Evolutionary conservation across 2,888 invertebrate genomes (phyloP), one percentile per base, ranked within the genome.

Genomic region (Hemicrepidius hirtus): DNA sequence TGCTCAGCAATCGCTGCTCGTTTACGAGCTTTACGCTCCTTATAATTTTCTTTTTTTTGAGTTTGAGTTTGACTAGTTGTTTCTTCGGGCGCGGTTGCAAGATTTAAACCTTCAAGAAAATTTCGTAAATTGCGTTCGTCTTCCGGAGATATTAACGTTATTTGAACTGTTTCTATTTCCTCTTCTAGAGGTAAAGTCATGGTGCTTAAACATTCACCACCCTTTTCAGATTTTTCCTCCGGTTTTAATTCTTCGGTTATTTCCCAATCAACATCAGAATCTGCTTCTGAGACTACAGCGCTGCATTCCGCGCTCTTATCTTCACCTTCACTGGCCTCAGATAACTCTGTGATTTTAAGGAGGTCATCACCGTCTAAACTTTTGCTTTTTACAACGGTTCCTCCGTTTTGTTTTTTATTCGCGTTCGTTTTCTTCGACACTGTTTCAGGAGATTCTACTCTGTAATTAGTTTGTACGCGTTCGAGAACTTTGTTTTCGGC

Each of bases 191-290:
- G 87, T 68, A 88, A 84, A 21, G 87, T 85, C 32, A 86, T 85
- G 21, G 87, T 82, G 71, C 87, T 87, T 57, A 88, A 80, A 28
- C 87, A 86, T 49, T 84, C 85, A 62, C 85, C 84, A 66, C 84
- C 59, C 76, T 86, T 83, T 76, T 77, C 57, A 20, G 28, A 12
- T 10, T 44, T 44, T 16, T 79, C 71, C 53, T 82, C 79, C 66
- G 86, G 80, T 46, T 83, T 78, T 44, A 89, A 80, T 37, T 88
- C 88, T 60, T 87, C 85, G 0, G 88, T 85, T 76, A 86, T 87
- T 81, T 91, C 91, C 88, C 89, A 90, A 79, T 92, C 90, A 40
- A 89, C 84, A 76, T 92, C 92, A 0, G 91, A 89, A 69, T 91
- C 92, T 20, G 89, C 90, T 84, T 93, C 93, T 41, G 90, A 89